phyloP scores from a whole-genome alignment of 2,797 vertebrate genomes.

The Galagoides demidoff region DNA sequence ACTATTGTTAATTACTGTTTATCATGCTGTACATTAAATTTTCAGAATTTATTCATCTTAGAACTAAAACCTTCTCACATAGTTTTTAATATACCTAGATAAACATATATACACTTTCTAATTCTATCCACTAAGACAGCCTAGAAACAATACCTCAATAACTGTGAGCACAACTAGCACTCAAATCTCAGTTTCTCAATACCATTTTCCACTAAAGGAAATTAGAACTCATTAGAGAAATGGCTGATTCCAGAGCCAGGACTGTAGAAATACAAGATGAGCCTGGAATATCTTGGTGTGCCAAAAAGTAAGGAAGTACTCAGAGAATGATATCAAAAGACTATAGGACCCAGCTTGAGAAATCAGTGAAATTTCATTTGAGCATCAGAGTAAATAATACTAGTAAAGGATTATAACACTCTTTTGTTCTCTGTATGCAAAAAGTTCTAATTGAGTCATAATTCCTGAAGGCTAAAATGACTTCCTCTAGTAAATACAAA shows the following conservation, averaged over 20 bases:
- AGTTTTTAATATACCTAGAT: not conserved
- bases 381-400: not conserved
- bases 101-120: not conserved
- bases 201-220: conserved; percentile 21
- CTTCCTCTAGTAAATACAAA: not conserved
- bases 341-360: not conserved
- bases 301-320: not conserved
- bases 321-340: not conserved
- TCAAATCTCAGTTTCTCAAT: conserved; percentile 23
- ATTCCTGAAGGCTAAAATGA: not conserved
- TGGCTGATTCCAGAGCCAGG: not conserved
- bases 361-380: not conserved
- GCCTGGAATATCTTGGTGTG: not conserved
- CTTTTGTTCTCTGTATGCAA: not conserved
- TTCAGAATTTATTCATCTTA: not conserved
- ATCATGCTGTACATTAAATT: not conserved
- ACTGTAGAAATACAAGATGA: not conserved
- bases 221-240: not conserved
- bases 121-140: not conserved
- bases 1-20: not conserved
- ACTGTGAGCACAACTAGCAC: not conserved
- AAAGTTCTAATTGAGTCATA: not conserved
- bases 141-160: not conserved
- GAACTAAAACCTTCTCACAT: not conserved
- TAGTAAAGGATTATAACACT: not conserved